A percentile compares a stretch with the other conserved stretches of the same genome.
phyloP scores from a whole-genome alignment of 2,113 vertebrate species.

The Odontophorus gujanensis region DNA sequence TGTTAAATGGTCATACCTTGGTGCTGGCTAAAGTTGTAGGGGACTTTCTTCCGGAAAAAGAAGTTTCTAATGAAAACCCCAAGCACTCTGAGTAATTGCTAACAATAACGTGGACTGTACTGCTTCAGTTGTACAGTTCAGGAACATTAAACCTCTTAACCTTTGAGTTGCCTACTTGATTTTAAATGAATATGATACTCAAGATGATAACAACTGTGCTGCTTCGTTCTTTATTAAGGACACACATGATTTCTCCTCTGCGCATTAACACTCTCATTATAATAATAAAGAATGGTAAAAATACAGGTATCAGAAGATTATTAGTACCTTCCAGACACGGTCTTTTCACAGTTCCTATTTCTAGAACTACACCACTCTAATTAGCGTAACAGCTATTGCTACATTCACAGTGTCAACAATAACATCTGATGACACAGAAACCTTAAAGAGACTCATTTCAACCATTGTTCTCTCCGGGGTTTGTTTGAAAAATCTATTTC shows the following conservation, averaged over 20 bases:
- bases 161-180: slow-evolving; percentile 78
- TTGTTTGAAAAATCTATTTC: slow-evolving; percentile 15
- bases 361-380: slow-evolving; percentile 54
- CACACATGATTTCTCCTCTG: slow-evolving; percentile 54
- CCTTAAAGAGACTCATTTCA: not conserved
- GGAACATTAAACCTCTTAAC: slow-evolving; percentile 78
- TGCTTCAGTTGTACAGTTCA: slow-evolving; percentile 70
- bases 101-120: slow-evolving; percentile 68
- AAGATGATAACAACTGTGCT: slow-evolving; percentile 69
- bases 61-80: slow-evolving; percentile 41
- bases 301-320: slow-evolving; percentile 66
- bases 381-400: slow-evolving; percentile 52
- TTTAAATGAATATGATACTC: slow-evolving; percentile 75
- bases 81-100: slow-evolving; percentile 67
- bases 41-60: slow-evolving; percentile 26
- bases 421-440: slow-evolving; percentile 54
- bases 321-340: slow-evolving; percentile 53
- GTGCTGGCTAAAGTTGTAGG: slow-evolving; percentile 15
- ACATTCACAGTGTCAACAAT: slow-evolving; percentile 54
- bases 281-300: slow-evolving; percentile 72
- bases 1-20: slow-evolving; percentile 4
- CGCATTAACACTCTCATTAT: slow-evolving; percentile 58
- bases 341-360: slow-evolving; percentile 50
- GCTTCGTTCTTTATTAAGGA: slow-evolving; percentile 68
- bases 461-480: slow-evolving; percentile 5